These are phyloP conservation scores for Pycnomerus fuliginosus DNA, from an alignment of 2,888 invertebrate species.

Conservation along the genomic window DNA sequence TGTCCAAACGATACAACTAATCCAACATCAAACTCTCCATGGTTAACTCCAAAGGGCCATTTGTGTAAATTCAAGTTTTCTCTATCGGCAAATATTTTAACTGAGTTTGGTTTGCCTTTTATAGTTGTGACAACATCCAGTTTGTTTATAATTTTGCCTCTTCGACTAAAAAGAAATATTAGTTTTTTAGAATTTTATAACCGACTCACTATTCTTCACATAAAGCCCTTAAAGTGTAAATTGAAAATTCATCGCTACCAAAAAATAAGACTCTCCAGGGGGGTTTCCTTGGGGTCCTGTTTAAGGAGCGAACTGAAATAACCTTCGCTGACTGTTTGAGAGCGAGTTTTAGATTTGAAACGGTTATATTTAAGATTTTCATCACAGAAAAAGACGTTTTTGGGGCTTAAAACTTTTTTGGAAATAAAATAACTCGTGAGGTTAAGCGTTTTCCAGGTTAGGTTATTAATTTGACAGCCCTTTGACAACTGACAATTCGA, in stretches of 20 bases:
- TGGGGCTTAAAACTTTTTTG: too few relatives aligned
- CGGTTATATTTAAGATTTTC: too few relatives aligned
- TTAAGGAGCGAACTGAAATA: too few relatives aligned
- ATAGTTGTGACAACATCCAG: slow-evolving; percentile 73
- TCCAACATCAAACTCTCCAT: slow-evolving; percentile 74
- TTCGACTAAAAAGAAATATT: slow-evolving; percentile 54
- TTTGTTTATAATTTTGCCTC: slow-evolving; percentile 54
- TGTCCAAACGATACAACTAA: slow-evolving; percentile 93
- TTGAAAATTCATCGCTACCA: slow-evolving; percentile 81
- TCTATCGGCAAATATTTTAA: slow-evolving; percentile 67
- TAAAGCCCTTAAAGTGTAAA: slow-evolving; percentile 70
- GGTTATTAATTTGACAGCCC: too few relatives aligned
- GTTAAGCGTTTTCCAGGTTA: too few relatives aligned
- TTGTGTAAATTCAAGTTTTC: slow-evolving; percentile 61
- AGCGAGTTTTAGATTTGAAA: too few relatives aligned
- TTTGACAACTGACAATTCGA: too few relatives aligned
- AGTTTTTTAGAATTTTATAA: slow-evolving; percentile 1
- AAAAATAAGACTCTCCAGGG: slow-evolving; percentile 75
- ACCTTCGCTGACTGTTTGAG: too few relatives aligned
- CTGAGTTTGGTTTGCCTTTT: slow-evolving; percentile 61
- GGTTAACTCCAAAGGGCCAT: slow-evolving; percentile 41
- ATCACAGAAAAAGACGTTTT: too few relatives aligned
- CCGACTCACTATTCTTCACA: slow-evolving; percentile 64
- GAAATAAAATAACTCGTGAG: too few relatives aligned
- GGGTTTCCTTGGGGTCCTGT: slow-evolving; percentile 27